Base-by-base conservation (phyloP, 2,888 invertebrate genomes). In the Shargacucullia verbasci region DNA sequence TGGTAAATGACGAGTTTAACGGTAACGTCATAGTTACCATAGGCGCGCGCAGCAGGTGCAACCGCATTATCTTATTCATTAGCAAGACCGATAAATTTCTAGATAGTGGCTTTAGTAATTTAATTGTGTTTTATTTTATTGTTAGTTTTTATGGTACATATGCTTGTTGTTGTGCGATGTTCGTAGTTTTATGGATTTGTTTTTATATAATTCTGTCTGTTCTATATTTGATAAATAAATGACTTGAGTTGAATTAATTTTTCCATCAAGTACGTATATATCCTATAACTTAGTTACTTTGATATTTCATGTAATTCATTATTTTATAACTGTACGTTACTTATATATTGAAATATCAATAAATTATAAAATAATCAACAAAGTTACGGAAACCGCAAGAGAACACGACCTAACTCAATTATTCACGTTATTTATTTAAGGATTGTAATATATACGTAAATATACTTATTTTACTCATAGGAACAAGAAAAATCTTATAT, bases 21-120 rank as follows among this genome's bases (percentile, higher is more conserved):
- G 34, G 43, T 63, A 56, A 46, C 46, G 35, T 53, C 48, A 53
- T 66, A 60, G 35, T 31, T 34, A 37, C 15, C 29, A 53, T 45
- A 38, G 41, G 49, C 57, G 52, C 20, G 55, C 33, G 47, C 46
- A 46, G 61, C 76, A 78, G 74, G 71, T 71, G 76, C 41, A 55
- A 1, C 29, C 9, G 13, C 37, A 56, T 59, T 63, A 72, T 67
- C 55, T 57, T 70, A 55, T 76, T 67, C 72, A 72, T 72, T 76
- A 76, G 57, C 50, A 49, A 31, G 38, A 55, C 46, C 48, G 64
- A 76, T 63, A 62, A 49, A 66, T 58, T 69, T 71, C 55, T 68
- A 49, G 59, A 70, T 54, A 64, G 45, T 15, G 20, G 8, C 49
- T 29, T 25, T 9, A 59, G 53, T 58, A 41, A 53, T 53, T 63